Conservation (phyloP, 1,140 invertebrate species). For the Dendroctonus valens region DNA sequence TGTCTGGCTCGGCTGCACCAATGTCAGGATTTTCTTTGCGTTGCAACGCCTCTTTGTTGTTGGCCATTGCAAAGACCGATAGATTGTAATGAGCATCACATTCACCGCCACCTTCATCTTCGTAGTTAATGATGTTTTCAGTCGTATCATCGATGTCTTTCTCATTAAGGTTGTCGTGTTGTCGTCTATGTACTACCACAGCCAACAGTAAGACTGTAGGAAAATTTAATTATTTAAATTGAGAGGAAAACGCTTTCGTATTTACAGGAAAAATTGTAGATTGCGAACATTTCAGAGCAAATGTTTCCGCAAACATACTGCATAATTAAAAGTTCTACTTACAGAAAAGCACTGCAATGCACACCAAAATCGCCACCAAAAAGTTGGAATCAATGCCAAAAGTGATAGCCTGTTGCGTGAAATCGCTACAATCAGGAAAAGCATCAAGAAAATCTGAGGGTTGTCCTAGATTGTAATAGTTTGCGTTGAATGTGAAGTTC, state of each 20-base stretch:
- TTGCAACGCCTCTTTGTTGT: slow-evolving; percentile 49
- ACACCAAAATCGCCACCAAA: slow-evolving; percentile 78
- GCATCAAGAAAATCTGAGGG: slow-evolving; percentile 67
- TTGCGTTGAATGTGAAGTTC: slow-evolving; percentile 78
- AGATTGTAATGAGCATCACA: slow-evolving; percentile 93
- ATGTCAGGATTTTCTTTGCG: slow-evolving; percentile 44
- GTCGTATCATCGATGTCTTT: slow-evolving; percentile 95
- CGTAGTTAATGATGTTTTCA: slow-evolving; percentile 96
- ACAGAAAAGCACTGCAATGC: slow-evolving; percentile 73
- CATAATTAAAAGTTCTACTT: slow-evolving; percentile 48
- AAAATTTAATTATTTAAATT: slow-evolving; percentile 14
- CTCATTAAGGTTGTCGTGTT: slow-evolving; percentile 79
- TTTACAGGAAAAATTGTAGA: background rate
- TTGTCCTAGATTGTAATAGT: slow-evolving; percentile 74
- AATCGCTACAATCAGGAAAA: slow-evolving; percentile 65
- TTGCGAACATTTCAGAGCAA: no score
- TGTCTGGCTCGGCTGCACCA: slow-evolving; percentile 67
- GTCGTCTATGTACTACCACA: slow-evolving; percentile 80
- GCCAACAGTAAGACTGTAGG: slow-evolving; percentile 76
- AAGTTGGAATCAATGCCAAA: slow-evolving; percentile 83
- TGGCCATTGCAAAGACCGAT: slow-evolving; percentile 67
- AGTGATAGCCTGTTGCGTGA: slow-evolving; percentile 68
- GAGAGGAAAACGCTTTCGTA: no score
- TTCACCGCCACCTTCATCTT: slow-evolving; percentile 95
- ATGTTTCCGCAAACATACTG: no score